These are phyloP conservation scores for Bombycilla garrulus DNA, from an alignment of 2,113 vertebrate species.

Conservation along the genomic window DNA sequence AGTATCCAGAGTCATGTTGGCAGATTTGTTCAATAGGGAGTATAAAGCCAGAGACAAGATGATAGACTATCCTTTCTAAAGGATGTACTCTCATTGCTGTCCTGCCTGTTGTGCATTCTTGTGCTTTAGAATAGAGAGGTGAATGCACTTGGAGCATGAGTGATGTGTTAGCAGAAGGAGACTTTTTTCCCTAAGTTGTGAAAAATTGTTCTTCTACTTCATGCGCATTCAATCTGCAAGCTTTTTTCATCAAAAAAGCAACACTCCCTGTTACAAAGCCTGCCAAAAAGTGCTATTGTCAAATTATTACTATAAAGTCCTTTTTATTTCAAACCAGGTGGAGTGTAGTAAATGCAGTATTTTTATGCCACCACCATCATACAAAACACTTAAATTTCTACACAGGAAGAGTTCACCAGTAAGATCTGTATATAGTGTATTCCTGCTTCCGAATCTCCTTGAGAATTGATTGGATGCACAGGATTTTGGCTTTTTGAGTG, in stretches of 20 bases:
- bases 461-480: background rate
- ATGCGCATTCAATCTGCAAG: background rate
- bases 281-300: background rate
- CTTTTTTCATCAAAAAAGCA: background rate
- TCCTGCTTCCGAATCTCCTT: background rate
- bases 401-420: background rate
- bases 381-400: background rate
- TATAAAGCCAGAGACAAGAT: constrained; percentile 31
- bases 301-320: background rate
- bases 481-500: background rate
- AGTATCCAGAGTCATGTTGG: constrained; percentile 56
- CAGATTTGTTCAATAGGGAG: constrained; percentile 49
- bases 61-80: constrained; percentile 36
- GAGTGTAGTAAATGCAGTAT: background rate
- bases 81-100: background rate
- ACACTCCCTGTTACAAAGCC: background rate
- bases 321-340: background rate
- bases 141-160: background rate
- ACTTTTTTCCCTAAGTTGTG: background rate
- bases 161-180: background rate
- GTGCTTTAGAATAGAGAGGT: background rate
- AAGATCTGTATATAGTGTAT: background rate
- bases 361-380: background rate
- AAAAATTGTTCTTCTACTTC: background rate
- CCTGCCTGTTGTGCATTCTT: background rate